Percentiles rank a stretch among this genome's conserved stretches.
Evolutionary conservation across 1,140 invertebrate genomes (phyloP).

Genomic region (Zaprionus kolodkinae): DNA sequence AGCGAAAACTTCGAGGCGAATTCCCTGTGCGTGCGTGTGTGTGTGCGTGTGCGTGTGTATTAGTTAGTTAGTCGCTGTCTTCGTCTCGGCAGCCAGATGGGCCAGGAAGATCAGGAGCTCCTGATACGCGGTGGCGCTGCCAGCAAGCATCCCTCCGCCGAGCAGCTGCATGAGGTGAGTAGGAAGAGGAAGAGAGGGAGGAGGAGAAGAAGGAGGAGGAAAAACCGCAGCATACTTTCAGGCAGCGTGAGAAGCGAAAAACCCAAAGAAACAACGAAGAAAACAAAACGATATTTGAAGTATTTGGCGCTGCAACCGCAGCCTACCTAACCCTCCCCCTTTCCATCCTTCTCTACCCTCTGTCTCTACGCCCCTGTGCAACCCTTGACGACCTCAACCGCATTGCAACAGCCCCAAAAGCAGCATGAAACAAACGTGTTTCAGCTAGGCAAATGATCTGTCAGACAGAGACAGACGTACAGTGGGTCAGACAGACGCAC

Average conservation of each 20-base stretch:
- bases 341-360: too few species aligned
- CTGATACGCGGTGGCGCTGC: conserved; percentile 68
- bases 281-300: neutral
- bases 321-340: neutral
- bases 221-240: conserved; percentile 32
- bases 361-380: neutral
- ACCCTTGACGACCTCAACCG: conserved; percentile 32
- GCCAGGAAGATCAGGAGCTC: conserved; percentile 82
- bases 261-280: conserved; percentile 13
- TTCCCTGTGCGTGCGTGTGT: neutral
- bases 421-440: conserved; percentile 16
- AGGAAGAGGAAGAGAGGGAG: neutral
- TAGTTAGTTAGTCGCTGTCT: neutral
- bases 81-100: conserved; percentile 48
- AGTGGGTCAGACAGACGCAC: neutral
- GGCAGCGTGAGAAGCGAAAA: conserved; percentile 60
- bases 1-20: neutral
- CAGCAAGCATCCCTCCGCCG: conserved; percentile 74
- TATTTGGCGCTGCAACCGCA: conserved; percentile 9
- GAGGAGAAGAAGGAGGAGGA: too few species aligned
- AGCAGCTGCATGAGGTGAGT: conserved; percentile 76
- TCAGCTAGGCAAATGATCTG: conserved; percentile 15
- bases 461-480: conserved; percentile 6
- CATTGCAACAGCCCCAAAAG: conserved; percentile 43
- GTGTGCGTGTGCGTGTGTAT: neutral